Evolutionary conservation across 2,113 vertebrate genomes (phyloP).

Genomic region (Alaudala cheleensis): DNA sequence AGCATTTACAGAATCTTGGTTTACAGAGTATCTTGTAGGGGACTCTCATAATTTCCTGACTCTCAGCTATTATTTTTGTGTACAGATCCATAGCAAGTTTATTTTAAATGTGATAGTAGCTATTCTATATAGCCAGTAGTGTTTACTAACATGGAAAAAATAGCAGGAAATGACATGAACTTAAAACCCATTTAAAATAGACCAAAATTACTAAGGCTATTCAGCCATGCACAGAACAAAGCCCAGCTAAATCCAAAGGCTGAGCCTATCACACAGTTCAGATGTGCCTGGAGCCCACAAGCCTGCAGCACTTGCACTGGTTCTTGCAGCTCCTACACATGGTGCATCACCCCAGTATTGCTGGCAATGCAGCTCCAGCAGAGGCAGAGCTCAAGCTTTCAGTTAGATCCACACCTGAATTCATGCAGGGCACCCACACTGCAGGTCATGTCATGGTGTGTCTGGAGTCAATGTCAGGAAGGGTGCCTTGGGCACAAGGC

Average conservation of each 20-base stretch:
- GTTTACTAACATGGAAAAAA: neutral
- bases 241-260: neutral
- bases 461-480: neutral
- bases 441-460: neutral
- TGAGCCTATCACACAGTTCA: neutral
- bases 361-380: neutral
- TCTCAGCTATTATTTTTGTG: neutral
- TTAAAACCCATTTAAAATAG: neutral
- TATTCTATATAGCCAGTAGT: neutral
- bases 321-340: neutral
- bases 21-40: neutral
- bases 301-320: rapidly evolving
- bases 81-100: neutral
- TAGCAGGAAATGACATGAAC: neutral
- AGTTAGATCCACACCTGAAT: neutral
- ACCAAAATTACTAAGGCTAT: neutral
- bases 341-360: neutral
- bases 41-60: neutral
- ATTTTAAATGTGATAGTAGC: neutral
- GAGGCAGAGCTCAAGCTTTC: neutral
- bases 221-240: neutral
- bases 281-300: neutral
- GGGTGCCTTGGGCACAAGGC: neutral
- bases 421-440: neutral
- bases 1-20: neutral